A percentile compares a stretch with the other conserved stretches of the same genome.
These are phyloP conservation scores for Arctocebus calabarensis DNA, from an alignment of 2,797 vertebrate genomes.

Conservation along the genomic window DNA sequence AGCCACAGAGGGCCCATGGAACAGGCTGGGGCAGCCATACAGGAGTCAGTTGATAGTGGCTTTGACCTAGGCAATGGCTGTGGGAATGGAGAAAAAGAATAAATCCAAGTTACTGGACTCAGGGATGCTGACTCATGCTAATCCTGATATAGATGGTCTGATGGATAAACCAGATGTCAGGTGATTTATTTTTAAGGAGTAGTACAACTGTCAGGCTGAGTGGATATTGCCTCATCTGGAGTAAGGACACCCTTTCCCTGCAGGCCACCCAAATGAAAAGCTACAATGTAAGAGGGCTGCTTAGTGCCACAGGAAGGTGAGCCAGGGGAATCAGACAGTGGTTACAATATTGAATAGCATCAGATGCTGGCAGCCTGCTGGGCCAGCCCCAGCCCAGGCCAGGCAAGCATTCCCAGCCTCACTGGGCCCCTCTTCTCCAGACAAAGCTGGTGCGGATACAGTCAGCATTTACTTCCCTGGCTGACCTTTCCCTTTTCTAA, in stretches of 20 bases:
- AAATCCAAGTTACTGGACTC: conserved; percentile 33
- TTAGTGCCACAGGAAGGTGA: not conserved
- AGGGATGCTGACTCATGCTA: conserved; percentile 68
- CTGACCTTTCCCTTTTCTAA: conserved; percentile 67
- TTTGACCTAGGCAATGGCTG: not conserved
- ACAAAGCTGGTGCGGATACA: not conserved
- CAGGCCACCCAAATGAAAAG: not conserved
- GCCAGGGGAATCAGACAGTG: not conserved
- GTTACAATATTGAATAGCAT: not conserved
- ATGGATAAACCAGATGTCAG: conserved; percentile 22
- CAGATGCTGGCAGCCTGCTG: conserved; percentile 7
- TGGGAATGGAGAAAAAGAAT: conserved; percentile 15
- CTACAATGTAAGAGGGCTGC: not conserved
- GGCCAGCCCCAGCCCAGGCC: not conserved
- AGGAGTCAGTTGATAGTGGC: not conserved
- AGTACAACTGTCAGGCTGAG: not conserved
- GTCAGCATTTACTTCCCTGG: conserved; percentile 48
- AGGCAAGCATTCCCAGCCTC: not conserved
- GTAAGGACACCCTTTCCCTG: not conserved
- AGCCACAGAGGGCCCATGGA: not conserved
- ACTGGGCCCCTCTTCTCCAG: conserved; percentile 7
- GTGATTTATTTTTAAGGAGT: conserved; percentile 36
- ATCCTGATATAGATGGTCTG: not conserved
- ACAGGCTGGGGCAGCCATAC: not conserved
- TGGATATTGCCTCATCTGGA: not conserved